These are phyloP conservation scores for Pseudochirops corinnae DNA, from an alignment of 2,797 vertebrate species.

Conservation along the genomic window DNA sequence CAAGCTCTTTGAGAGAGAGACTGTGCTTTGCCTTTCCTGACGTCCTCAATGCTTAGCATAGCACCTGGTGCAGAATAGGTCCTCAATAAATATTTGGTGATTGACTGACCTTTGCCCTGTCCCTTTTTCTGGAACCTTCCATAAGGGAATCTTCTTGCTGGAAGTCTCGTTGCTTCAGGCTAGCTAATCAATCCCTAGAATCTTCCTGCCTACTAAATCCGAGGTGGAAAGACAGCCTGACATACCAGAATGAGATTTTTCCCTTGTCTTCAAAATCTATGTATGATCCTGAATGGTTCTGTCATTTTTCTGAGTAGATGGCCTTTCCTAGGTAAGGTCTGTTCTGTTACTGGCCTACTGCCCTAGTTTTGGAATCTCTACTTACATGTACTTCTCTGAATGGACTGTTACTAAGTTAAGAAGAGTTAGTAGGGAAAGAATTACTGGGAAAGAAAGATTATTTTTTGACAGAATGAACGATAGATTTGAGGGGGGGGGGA, in stretches of 20 bases:
- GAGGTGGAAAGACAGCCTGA: background rate
- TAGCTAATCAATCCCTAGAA: background rate
- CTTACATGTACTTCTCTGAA: background rate
- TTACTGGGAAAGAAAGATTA: background rate
- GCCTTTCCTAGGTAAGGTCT: background rate
- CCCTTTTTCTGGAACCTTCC: background rate
- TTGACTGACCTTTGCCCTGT: background rate
- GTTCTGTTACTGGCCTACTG: background rate
- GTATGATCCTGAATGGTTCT: background rate
- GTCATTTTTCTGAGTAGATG: background rate
- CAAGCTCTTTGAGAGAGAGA: background rate
- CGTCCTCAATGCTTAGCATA: background rate
- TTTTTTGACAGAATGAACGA: background rate
- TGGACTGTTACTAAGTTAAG: background rate
- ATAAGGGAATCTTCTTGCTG: background rate
- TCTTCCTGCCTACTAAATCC: background rate
- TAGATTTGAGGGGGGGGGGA: background rate
- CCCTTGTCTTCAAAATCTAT: background rate
- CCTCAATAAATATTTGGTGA: background rate
- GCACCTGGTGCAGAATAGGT: background rate
- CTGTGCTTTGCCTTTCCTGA: background rate
- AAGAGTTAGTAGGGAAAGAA: background rate
- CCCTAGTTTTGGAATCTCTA: background rate
- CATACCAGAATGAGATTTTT: background rate
- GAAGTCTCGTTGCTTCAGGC: background rate